Evolutionary conservation across 2,888 invertebrate genomes (phyloP).

Genomic region (Mimachlamys varia): DNA sequence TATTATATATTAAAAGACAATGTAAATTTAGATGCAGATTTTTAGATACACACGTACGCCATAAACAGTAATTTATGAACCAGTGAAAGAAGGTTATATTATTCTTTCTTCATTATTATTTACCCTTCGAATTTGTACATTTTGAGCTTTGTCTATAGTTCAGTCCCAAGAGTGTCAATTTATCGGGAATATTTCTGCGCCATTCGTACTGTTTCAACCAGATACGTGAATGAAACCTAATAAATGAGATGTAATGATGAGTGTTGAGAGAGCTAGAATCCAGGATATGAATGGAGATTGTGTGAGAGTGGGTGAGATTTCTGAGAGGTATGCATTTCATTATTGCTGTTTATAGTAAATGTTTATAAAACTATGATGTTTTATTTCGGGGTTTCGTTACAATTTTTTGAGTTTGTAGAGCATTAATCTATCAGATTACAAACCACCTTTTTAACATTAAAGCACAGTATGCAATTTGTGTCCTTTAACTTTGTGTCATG

Average conservation of each 20-base stretch:
- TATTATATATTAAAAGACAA: no score
- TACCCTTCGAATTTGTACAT: no score
- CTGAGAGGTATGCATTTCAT: not conserved
- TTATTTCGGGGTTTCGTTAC: not conserved
- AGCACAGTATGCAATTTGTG: slow-evolving; percentile 16
- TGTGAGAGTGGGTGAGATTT: not conserved
- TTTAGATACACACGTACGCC: no score
- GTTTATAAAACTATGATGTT: not conserved
- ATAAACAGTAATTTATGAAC: no score
- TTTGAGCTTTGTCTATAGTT: no score
- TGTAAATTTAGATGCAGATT: no score
- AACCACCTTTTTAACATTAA: not conserved
- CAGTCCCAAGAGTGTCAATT: no score
- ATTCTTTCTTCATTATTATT: no score
- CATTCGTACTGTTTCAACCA: no score
- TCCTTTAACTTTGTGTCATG: slow-evolving; percentile 7
- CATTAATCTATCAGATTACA: not conserved
- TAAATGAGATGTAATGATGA: not conserved
- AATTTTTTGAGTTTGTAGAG: slow-evolving; percentile 1
- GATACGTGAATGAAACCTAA: no score
- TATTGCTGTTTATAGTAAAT: not conserved
- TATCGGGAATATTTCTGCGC: no score
- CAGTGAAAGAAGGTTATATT: no score
- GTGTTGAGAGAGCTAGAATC: not conserved
- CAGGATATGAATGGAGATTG: not conserved